A percentile compares a stretch with the other conserved stretches of the same genome.
These are phyloP conservation scores for Sphaerodactylus townsendi DNA, from an alignment of 2,113 vertebrate species.

Conservation along the genomic window DNA sequence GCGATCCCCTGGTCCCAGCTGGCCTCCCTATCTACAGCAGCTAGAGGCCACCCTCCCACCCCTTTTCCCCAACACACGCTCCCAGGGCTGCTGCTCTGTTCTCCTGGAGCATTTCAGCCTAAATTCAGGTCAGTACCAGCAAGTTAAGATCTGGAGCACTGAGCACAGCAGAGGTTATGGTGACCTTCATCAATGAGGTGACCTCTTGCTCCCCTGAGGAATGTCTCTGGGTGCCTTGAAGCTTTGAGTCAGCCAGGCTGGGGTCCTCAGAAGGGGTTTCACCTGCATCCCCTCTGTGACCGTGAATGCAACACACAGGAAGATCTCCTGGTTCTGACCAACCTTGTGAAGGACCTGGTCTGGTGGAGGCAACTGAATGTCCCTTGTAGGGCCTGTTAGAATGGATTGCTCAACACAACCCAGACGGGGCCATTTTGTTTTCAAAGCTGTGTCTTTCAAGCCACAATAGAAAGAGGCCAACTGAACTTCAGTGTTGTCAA, in stretches of 20 bases:
- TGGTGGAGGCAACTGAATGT: neutral
- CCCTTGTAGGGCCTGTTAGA: neutral
- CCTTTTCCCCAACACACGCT: too few species aligned
- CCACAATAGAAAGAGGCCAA: neutral
- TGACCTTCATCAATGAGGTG: too few species aligned
- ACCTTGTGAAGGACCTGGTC: neutral
- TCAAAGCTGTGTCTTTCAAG: neutral
- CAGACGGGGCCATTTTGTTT: neutral
- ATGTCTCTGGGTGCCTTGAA: neutral
- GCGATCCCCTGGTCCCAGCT: too few species aligned
- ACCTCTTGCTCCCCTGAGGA: neutral
- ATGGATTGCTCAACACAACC: neutral
- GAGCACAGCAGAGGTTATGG: too few species aligned
- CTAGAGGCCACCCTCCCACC: too few species aligned
- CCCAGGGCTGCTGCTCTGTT: too few species aligned
- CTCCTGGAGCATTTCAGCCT: too few species aligned
- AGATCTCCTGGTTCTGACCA: neutral
- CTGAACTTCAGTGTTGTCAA: conserved; percentile 26
- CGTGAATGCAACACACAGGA: too few species aligned
- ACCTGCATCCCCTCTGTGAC: neutral
- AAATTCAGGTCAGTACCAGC: too few species aligned
- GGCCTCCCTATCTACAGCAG: too few species aligned
- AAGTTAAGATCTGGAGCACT: too few species aligned
- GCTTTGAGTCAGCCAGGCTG: too few species aligned
- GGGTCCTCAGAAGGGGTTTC: neutral